These are phyloP conservation scores for Pseudomyrmex sp. DNA, from an alignment of 1,140 invertebrate genomes.

Conservation along the genomic window DNA sequence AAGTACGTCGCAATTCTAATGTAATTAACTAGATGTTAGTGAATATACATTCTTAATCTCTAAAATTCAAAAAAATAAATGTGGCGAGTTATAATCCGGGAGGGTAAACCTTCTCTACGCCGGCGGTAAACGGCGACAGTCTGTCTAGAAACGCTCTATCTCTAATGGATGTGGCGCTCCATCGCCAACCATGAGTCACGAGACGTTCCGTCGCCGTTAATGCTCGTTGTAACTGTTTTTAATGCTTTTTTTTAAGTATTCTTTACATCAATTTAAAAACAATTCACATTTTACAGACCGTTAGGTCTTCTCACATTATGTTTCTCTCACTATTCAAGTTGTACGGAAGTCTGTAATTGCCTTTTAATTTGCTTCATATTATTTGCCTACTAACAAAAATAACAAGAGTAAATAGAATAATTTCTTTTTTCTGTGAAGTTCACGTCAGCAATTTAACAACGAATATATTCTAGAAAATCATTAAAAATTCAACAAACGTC, in stretches of 20 bases:
- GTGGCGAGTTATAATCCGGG: slow-evolving; percentile 36
- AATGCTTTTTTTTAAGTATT: slow-evolving; percentile 8
- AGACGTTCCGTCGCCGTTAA: slow-evolving; percentile 35
- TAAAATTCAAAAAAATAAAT: slow-evolving; percentile 52
- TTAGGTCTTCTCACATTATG: no score
- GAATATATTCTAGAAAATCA: neutral
- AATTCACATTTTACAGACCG: neutral
- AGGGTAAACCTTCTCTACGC: slow-evolving; percentile 40
- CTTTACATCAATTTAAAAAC: slow-evolving; percentile 17
- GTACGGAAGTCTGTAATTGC: neutral
- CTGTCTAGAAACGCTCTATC: slow-evolving; percentile 66
- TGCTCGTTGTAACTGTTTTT: slow-evolving; percentile 26
- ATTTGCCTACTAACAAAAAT: no score
- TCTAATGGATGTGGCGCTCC: slow-evolving; percentile 34
- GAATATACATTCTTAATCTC: neutral
- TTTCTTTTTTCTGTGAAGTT: no score
- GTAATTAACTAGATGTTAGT: neutral
- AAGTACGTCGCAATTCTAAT: neutral
- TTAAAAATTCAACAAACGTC: no score
- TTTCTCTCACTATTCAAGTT: neutral
- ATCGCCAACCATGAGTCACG: slow-evolving; percentile 48
- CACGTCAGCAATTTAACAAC: neutral
- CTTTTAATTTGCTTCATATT: neutral
- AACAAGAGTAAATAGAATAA: no score
- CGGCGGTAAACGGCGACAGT: slow-evolving; percentile 66